Base-by-base conservation (phyloP, 35 echinoderm and acorn worm genomes). In the Ophioderma brevispina region DNA sequence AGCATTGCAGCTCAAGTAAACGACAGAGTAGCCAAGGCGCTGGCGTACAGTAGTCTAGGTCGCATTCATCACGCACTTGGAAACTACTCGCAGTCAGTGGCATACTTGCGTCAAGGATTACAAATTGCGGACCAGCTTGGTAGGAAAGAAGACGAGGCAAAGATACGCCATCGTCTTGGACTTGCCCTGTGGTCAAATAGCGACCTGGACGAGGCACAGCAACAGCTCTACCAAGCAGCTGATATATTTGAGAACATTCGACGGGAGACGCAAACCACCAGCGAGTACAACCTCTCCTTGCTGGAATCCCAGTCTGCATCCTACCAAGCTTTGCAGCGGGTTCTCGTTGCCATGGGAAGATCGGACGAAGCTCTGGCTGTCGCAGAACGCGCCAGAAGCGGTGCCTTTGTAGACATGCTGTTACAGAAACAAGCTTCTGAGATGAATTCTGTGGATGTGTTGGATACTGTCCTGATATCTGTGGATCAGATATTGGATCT, bases 1-100 rank as follows among this genome's bases (percentile, higher is more conserved):
- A 99, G 97, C 55, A 99, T 99, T 17, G 97, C 97, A 23, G 97
- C 97, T 4, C 94, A 99, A 55, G 83, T 99, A 10, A 99, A 99
- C 63, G 97, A 99, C 75, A 81, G 88, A 70, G 89, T 93, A 1
- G 97, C 97, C 0, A 99, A 99, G 78, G 86, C 94, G 31, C 43
- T 95, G n/a, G 97, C 97, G 0, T 99, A 95, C 87, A 92, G 94
- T 33, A 99, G 97, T 52, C 81, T 99, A 13, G 97, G 97, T 0
- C 82, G 97, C 23, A 88, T 99, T 0, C 97, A 99, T 76, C 91
- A 99, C 82, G 94, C 97, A 19, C 76, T 99, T 23, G 94, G 93
- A 5, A 95, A 99, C 64, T 95, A 86, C 85, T 76, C 94, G 1
- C 94, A 99, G 81, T 86, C 90, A 35, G 94, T 99, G n/a, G 91